These are phyloP conservation scores for Margarornis squamiger DNA, from an alignment of 2,797 vertebrate species.

Conservation along the genomic window DNA sequence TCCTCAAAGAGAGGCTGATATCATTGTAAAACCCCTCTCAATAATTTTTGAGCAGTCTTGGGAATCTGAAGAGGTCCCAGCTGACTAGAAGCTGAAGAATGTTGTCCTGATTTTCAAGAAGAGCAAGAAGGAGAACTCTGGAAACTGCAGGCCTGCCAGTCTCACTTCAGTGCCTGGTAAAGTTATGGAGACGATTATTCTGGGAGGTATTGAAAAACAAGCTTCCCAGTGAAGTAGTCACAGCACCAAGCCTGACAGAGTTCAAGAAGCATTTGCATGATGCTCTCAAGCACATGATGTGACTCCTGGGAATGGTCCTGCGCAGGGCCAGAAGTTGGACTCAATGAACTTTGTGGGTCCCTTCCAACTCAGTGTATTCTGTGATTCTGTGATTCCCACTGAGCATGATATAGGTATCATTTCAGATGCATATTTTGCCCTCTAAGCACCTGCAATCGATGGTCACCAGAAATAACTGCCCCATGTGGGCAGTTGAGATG, in stretches of 20 bases:
- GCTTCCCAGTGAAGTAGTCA: not conserved
- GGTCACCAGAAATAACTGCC: conserved; percentile 45
- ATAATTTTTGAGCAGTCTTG: not conserved
- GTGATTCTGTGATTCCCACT: not conserved
- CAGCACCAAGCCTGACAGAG: not conserved
- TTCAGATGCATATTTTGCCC: not conserved
- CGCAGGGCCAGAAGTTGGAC: no score
- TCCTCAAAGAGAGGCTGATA: not conserved
- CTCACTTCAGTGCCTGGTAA: not conserved
- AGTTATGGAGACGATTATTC: not conserved
- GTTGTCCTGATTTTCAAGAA: not conserved
- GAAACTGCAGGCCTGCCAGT: not conserved
- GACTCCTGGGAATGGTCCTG: not conserved
- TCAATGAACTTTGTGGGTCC: not conserved
- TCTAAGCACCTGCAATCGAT: not conserved
- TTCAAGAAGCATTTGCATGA: not conserved
- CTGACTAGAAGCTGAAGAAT: not conserved
- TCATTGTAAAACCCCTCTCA: not conserved
- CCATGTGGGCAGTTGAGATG: conserved; percentile 4
- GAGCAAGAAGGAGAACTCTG: not conserved
- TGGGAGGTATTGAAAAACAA: not conserved
- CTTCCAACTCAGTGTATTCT: not conserved
- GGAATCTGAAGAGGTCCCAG: not conserved
- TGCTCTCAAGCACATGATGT: not conserved
- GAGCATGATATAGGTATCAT: not conserved